Evolutionary conservation across 2,888 invertebrate species (phyloP).

Genomic region (Cenopis cana): DNA sequence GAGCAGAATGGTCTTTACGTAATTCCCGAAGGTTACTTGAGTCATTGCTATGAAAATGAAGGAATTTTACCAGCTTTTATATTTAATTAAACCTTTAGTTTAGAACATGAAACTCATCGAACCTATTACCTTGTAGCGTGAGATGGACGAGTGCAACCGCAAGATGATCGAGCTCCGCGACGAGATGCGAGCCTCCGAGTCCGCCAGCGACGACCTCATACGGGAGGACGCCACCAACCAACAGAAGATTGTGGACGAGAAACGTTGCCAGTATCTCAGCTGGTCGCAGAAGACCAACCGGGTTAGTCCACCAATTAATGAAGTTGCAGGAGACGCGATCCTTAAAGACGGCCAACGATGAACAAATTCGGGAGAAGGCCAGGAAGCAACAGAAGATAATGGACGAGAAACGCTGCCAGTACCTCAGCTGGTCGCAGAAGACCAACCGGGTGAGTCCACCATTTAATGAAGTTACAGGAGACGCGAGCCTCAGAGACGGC

Average conservation of each 20-base stretch:
- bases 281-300: conserved; percentile 59
- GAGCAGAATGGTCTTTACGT: too few species aligned
- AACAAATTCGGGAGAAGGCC: conserved; percentile 52
- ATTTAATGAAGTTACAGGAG: conserved; percentile 37
- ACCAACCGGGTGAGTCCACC: conserved; percentile 58
- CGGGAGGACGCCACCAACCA: conserved; percentile 51
- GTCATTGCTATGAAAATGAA: too few species aligned
- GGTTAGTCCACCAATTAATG: not conserved
- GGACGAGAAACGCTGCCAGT: conserved; percentile 64
- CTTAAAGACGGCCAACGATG: conserved; percentile 50
- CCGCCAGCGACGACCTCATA: conserved; percentile 49
- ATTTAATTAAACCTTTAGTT: not conserved
- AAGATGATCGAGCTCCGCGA: conserved; percentile 57
- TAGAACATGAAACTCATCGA: too few species aligned
- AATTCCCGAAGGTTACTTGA: too few species aligned
- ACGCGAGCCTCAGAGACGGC: conserved; percentile 47
- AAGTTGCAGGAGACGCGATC: conserved; percentile 45
- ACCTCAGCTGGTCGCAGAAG: conserved; percentile 59
- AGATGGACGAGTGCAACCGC: conserved; percentile 67
- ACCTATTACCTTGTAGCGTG: conserved; percentile 56
- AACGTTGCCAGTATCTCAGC: conserved; percentile 60
- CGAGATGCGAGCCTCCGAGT: conserved; percentile 49
- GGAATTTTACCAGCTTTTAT: not conserved
- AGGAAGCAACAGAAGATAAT: conserved; percentile 52
- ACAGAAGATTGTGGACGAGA: conserved; percentile 58